Percentiles rank a stretch among this genome's conserved stretches.
Conservation (phyloP, 2,888 invertebrate species). For the Chelonus formosanus region DNA sequence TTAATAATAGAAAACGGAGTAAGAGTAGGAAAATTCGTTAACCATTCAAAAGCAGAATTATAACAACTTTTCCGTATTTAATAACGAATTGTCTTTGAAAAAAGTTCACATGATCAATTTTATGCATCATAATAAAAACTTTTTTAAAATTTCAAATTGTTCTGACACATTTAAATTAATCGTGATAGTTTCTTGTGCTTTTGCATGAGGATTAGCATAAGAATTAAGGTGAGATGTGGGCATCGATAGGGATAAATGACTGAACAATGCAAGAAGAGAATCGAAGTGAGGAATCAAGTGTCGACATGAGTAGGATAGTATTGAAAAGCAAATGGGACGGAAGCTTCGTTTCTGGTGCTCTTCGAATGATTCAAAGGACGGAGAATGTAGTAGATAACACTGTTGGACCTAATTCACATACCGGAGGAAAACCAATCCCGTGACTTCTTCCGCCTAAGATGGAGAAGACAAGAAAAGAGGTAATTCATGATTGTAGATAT, state of each 20-base stretch:
- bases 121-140: too few species aligned
- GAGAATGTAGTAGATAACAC: constrained; percentile 1
- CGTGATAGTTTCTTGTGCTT: too few species aligned
- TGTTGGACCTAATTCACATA: constrained; percentile 8
- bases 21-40: too few species aligned
- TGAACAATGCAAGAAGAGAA: constrained; percentile 15
- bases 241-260: constrained; percentile 11
- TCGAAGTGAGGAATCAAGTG: constrained; percentile 12
- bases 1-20: too few species aligned
- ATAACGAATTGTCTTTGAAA: too few species aligned
- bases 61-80: too few species aligned
- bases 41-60: too few species aligned
- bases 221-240: constrained; percentile 7
- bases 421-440: constrained; percentile 6
- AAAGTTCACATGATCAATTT: too few species aligned
- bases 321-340: constrained; percentile 24
- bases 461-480: background rate
- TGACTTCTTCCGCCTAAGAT: constrained; percentile 20
- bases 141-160: too few species aligned
- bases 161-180: too few species aligned
- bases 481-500: constrained; percentile 10
- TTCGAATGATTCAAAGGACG: constrained; percentile 7
- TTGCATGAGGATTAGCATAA: constrained; percentile 1
- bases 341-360: constrained; percentile 19
- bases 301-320: constrained; percentile 8